Evolutionary conservation across 53 echinoderm and acorn worm species (phyloP).

Genomic region (Zoroaster sp.): DNA sequence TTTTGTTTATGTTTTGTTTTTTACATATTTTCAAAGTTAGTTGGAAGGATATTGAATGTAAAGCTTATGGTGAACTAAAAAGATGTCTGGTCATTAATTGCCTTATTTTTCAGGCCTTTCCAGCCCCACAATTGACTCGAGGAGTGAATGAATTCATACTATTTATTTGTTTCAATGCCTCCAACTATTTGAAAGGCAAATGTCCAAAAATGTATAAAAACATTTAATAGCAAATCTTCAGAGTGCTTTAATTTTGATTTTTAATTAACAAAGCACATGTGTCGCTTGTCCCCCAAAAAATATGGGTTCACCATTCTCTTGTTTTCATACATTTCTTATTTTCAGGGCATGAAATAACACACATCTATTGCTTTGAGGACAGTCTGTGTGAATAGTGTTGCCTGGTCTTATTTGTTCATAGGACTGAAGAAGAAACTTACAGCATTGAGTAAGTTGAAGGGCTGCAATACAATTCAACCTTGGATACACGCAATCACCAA

Average conservation of each 20-base stretch:
- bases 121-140: too few relatives aligned
- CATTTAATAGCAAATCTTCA: background rate
- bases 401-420: background rate
- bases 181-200: too few relatives aligned
- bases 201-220: background rate
- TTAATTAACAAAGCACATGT: background rate
- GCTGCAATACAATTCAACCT: background rate
- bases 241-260: background rate
- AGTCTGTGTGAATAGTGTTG: background rate
- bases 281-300: too few relatives aligned
- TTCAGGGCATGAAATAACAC: background rate
- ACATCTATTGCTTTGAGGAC: background rate
- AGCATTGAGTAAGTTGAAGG: background rate
- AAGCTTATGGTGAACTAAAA: too few relatives aligned
- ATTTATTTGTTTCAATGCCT: too few relatives aligned
- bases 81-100: too few relatives aligned
- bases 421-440: conserved; percentile 43
- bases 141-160: too few relatives aligned
- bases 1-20: background rate
- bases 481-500: conserved; percentile 11
- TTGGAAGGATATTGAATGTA: background rate
- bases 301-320: too few relatives aligned
- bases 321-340: too few relatives aligned
- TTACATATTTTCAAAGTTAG: too few relatives aligned
- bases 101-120: too few relatives aligned